Percentiles rank a stretch among this genome's conserved stretches.
Evolutionary conservation across 1,140 invertebrate species (phyloP).

Genomic region (Liolophura sinensis): DNA sequence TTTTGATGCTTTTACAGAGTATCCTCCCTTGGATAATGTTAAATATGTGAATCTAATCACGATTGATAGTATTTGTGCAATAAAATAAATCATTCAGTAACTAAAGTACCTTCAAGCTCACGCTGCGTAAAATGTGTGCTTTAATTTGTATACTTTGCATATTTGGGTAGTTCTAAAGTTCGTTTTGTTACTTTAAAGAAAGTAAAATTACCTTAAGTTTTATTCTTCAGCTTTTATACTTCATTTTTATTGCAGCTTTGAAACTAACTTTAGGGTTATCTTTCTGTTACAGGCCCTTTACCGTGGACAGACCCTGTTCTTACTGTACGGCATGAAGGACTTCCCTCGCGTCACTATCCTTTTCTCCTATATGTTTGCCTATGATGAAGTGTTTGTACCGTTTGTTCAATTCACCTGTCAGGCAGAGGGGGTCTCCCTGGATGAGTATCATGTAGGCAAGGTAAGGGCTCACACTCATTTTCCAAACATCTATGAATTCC

Average conservation of each 20-base stretch:
- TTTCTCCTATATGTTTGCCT: conserved; percentile 41
- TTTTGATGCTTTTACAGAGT: too few relatives aligned
- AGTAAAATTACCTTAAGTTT: neutral
- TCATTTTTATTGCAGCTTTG: neutral
- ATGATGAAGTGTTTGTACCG: conserved; percentile 43
- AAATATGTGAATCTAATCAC: too few relatives aligned
- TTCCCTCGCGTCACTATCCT: conserved; percentile 36
- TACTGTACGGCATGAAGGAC: conserved; percentile 44
- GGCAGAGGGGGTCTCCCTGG: conserved; percentile 1
- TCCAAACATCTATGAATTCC: neutral
- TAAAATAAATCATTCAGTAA: too few relatives aligned
- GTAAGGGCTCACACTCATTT: neutral
- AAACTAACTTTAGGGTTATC: neutral
- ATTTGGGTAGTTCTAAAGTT: neutral
- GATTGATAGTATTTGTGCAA: too few relatives aligned
- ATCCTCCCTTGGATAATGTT: too few relatives aligned
- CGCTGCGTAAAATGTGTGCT: too few relatives aligned
- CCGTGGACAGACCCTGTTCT: conserved; percentile 37
- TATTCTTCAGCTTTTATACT: neutral
- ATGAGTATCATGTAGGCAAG: conserved; percentile 2
- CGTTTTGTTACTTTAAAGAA: neutral
- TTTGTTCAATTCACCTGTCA: conserved; percentile 35
- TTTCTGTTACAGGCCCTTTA: conserved; percentile 35
- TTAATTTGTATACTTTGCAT: too few relatives aligned
- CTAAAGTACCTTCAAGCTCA: too few relatives aligned